These are phyloP conservation scores for Trogon melanurus DNA, from an alignment of 2,113 vertebrate species.

Conservation along the genomic window DNA sequence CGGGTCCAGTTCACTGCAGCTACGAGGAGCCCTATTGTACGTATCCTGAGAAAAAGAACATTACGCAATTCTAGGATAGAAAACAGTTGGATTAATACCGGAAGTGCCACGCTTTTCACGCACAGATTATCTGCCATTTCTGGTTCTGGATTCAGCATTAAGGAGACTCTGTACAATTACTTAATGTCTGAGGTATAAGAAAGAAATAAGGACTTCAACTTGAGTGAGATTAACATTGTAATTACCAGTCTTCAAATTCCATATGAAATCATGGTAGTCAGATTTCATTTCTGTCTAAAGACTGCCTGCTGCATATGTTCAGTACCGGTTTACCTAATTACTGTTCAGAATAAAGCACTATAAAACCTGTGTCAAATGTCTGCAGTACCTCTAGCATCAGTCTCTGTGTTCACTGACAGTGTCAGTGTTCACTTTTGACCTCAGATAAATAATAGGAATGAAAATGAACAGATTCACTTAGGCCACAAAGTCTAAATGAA, in stretches of 20 bases:
- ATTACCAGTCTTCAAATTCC: constrained; percentile 21
- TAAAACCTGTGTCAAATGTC: not conserved
- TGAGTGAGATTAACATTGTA: not conserved
- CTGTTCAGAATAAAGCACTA: constrained; percentile 69
- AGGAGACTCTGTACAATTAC: not conserved
- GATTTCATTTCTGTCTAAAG: constrained; percentile 31
- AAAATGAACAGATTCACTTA: not conserved
- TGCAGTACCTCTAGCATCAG: not conserved
- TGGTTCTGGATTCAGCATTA: not conserved
- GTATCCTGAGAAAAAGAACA: not conserved
- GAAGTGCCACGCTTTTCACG: not conserved
- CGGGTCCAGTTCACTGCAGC: not conserved
- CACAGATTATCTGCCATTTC: not conserved
- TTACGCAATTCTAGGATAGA: not conserved
- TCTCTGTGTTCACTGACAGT: not conserved
- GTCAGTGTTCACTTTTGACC: not conserved
- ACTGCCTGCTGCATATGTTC: constrained; percentile 51
- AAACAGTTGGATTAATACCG: not conserved
- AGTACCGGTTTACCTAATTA: constrained; percentile 53
- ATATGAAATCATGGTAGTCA: constrained; percentile 18
- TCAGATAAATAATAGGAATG: not conserved
- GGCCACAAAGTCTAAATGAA: not conserved
- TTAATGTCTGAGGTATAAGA: not conserved
- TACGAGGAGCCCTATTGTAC: not conserved
- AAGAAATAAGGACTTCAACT: not conserved